Base-by-base conservation (phyloP, 2,113 vertebrate species). In the Gopherus evgoodei region DNA sequence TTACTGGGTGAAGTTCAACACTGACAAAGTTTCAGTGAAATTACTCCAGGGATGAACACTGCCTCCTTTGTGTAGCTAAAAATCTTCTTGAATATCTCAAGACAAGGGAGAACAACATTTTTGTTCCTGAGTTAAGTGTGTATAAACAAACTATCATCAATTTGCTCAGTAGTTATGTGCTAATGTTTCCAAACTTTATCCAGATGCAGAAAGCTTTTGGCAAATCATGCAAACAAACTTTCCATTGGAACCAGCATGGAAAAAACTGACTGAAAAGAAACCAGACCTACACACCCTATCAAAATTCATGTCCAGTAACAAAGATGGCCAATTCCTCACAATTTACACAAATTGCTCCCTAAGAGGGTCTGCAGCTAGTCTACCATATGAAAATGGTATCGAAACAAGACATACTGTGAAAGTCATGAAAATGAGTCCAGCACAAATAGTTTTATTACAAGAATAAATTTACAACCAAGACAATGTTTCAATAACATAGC, bases 361-460 rank as follows among this genome's bases (percentile, higher is more conserved):
- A 84, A 29, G 12, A 16, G 2, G 9, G 96, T 31, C 62, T 91
- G n/a, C 50, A 59, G 29, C 49, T 52, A 76, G 62, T 69, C 76
- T 84, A 38, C 42, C 44, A 75, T 27, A 42, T 47, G 44, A 93
- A 93, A 94, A 21, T 4, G 47, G 31, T 7, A 88, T 81, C 2
- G n/a, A 89, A 52, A 69, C 42, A 89, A n/a, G 16, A 81, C 59
- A 24, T 47, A 53, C 5, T 91, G 22, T 65, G 50, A 52, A 91
- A 35, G n/a, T 85, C 54, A 13, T 29, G 49, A 2, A 87, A 86
- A 35, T 25, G 11, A 19, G 21, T 8, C 19, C 6, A 84, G 8
- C 72, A 72, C 75, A 83, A 81, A 94, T 87, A 79, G 1, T 11
- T 88, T 62, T 84, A 89, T 44, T 91, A 25, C 52, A 38, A 57